Percentiles rank a stretch among this genome's conserved stretches.
phyloP scores from a whole-genome alignment of 2,797 vertebrate genomes.

The Coluber constrictor region DNA sequence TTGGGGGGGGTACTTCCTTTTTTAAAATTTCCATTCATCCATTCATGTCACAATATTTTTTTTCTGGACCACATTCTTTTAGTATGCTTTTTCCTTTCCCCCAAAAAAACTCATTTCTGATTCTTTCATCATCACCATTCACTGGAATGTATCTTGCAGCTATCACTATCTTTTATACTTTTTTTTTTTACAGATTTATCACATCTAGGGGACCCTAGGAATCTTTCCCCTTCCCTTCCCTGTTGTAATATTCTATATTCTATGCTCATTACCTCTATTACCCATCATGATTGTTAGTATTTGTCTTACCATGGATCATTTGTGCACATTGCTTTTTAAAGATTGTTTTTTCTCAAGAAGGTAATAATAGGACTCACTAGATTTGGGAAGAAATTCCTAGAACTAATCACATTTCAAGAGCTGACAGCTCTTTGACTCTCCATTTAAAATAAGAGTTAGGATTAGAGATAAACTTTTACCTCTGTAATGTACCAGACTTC shows the following conservation, averaged over 20 bases:
- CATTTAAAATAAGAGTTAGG: conserved; percentile 27
- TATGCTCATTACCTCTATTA: not conserved
- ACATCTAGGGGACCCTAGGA: not conserved
- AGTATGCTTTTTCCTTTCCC: not conserved
- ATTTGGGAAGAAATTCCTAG: not conserved
- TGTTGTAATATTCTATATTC: not conserved
- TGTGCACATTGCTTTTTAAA: not conserved
- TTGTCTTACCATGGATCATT: not conserved
- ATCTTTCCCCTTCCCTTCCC: not conserved
- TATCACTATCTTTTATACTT: not conserved
- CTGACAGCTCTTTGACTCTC: conserved; percentile 2
- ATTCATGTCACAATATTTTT: not conserved
- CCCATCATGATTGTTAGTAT: not conserved
- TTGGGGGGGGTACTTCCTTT: not conserved
- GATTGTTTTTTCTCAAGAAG: not conserved
- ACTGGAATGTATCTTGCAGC: not conserved
- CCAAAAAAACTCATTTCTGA: not conserved
- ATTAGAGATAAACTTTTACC: conserved; percentile 19
- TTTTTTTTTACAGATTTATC: not conserved
- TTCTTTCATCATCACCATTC: not conserved
- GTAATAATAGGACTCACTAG: not conserved
- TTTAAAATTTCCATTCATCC: not conserved
- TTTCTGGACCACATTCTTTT: not conserved
- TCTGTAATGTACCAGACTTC: conserved; percentile 25
- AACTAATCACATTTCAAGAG: not conserved